Percentiles rank a stretch among this genome's conserved stretches.
These are phyloP conservation scores for Scelioninae gen. 1 DNA, from an alignment of 2,888 invertebrate genomes.

Conservation along the genomic window DNA sequence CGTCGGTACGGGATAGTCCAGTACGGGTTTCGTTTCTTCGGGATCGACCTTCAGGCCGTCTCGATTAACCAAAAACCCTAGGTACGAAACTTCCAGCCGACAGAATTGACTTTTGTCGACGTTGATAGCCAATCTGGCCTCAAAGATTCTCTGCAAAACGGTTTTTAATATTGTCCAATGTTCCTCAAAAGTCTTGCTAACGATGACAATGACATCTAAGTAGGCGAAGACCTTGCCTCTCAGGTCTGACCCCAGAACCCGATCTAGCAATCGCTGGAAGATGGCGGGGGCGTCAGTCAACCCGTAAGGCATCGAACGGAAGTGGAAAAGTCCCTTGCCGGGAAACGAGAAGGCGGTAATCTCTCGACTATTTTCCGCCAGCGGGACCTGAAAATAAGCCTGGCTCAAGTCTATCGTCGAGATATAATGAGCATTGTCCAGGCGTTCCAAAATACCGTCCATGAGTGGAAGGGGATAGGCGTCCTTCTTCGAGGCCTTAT, in stretches of 20 bases:
- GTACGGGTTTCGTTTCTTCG: not conserved
- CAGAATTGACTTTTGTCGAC: too few relatives aligned
- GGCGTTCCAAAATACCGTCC: constrained; percentile 28
- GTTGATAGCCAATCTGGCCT: not conserved
- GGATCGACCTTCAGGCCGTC: not conserved
- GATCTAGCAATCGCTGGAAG: constrained; percentile 70
- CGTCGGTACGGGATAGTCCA: not conserved
- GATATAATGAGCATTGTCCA: constrained; percentile 57
- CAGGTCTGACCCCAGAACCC: too few relatives aligned
- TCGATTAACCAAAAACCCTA: not conserved
- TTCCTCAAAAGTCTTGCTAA: too few relatives aligned
- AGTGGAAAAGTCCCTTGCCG: constrained; percentile 65
- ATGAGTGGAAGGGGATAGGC: too few relatives aligned
- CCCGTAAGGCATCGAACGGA: constrained; percentile 68
- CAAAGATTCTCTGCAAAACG: not conserved
- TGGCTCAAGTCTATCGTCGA: constrained; percentile 68
- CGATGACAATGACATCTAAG: too few relatives aligned
- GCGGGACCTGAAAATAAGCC: constrained; percentile 33
- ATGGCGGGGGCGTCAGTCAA: constrained; percentile 66
- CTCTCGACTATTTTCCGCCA: constrained; percentile 45
- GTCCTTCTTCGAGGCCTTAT: too few relatives aligned
- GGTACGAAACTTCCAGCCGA: not conserved
- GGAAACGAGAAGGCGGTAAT: constrained; percentile 67
- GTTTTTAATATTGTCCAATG: too few relatives aligned
- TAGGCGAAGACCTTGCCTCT: too few relatives aligned